Conservation (phyloP, 2,888 invertebrate species). For the Steinernema hermaphroditum region DNA sequence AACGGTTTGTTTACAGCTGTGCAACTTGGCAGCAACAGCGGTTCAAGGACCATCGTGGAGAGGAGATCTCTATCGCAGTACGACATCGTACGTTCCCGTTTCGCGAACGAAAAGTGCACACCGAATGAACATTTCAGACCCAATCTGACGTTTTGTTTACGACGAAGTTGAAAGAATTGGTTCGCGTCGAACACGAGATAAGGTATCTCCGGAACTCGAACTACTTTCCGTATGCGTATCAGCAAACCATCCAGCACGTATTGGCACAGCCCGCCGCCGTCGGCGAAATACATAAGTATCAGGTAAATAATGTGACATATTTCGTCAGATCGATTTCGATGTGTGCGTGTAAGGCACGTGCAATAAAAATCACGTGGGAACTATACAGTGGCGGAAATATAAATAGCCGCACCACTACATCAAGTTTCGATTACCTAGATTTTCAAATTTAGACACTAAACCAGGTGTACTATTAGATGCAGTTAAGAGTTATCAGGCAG, state of each 20-base stretch:
- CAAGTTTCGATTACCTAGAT: too few relatives aligned
- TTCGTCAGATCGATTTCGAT: too few relatives aligned
- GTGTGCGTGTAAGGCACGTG: too few relatives aligned
- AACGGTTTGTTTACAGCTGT: background rate
- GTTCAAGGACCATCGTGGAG: background rate
- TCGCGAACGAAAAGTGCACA: background rate
- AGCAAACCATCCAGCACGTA: background rate
- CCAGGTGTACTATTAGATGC: too few relatives aligned
- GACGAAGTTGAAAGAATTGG: background rate
- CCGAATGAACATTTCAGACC: background rate
- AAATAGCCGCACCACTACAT: too few relatives aligned
- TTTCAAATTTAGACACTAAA: too few relatives aligned
- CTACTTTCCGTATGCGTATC: too few relatives aligned
- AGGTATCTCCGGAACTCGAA: background rate
- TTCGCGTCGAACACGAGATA: background rate
- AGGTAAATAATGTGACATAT: background rate
- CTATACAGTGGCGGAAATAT: too few relatives aligned
- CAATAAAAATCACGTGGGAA: too few relatives aligned
- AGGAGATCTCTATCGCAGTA: background rate
- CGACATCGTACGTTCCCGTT: background rate
- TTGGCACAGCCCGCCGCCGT: background rate
- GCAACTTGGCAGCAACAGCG: background rate
- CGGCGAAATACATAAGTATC: background rate
- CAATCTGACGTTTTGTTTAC: background rate
- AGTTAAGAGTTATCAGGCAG: too few relatives aligned